These are phyloP conservation scores for Linnaemya vulpina DNA, from an alignment of 2,888 invertebrate genomes.

Conservation along the genomic window DNA sequence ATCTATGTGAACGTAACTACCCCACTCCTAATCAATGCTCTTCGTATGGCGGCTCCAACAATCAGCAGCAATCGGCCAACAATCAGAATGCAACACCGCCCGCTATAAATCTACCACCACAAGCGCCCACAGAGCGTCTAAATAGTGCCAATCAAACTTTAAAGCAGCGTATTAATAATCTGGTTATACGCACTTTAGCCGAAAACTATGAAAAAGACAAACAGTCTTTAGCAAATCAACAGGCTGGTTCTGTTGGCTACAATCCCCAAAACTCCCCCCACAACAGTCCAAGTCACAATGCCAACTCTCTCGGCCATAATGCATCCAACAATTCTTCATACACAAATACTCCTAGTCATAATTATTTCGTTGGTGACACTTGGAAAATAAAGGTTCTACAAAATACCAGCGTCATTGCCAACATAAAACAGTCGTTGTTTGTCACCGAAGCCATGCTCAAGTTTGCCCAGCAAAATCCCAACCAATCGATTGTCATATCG, in stretches of 20 bases:
- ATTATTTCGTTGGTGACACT: constrained; percentile 86
- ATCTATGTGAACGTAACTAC: constrained; percentile 83
- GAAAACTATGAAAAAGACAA: constrained; percentile 88
- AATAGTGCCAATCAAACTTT: constrained; percentile 88
- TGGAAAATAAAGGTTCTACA: constrained; percentile 93
- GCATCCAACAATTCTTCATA: constrained; percentile 56
- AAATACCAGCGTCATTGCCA: constrained; percentile 91
- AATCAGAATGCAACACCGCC: constrained; percentile 53
- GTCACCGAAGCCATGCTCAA: constrained; percentile 89
- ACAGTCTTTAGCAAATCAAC: constrained; percentile 79
- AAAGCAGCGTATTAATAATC: constrained; percentile 93
- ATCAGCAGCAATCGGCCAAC: constrained; percentile 35
- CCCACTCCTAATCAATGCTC: constrained; percentile 86
- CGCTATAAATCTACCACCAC: constrained; percentile 64
- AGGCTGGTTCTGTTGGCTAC: constrained; percentile 73
- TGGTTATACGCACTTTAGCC: constrained; percentile 94
- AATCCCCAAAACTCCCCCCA: constrained; percentile 77
- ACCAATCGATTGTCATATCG: constrained; percentile 87
- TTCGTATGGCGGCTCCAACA: constrained; percentile 81
- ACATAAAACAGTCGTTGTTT: constrained; percentile 89
- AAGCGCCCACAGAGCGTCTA: constrained; percentile 77
- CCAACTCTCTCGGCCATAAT: constrained; percentile 55
- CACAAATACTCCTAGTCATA: constrained; percentile 80
- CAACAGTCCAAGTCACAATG: constrained; percentile 79
- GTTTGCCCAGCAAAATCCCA: constrained; percentile 83